A percentile compares a stretch with the other conserved stretches of the same genome.
Evolutionary conservation across 92 coral and sea anemone genomes (phyloP).

Genomic region (Porites evermanni): DNA sequence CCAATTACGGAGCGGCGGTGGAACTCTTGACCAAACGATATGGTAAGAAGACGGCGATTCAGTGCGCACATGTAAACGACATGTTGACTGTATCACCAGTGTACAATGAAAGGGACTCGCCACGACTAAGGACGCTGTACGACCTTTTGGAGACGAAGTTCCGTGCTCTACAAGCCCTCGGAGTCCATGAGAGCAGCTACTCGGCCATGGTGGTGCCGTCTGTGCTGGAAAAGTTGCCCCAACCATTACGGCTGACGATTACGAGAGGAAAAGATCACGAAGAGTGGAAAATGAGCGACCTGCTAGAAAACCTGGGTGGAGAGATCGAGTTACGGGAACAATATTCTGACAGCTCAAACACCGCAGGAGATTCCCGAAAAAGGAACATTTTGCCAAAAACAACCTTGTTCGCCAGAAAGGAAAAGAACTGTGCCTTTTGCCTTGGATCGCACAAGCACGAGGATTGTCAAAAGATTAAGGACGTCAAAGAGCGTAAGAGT

Average conservation of each 20-base stretch:
- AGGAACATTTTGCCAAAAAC: background rate
- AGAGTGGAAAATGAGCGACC: slow-evolving; percentile 26
- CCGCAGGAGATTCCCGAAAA: background rate
- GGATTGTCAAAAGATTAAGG: slow-evolving; percentile 22
- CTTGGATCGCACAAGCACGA: slow-evolving; percentile 34
- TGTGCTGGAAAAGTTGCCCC: slow-evolving; percentile 43
- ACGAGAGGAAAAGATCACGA: slow-evolving; percentile 53
- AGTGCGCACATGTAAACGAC: slow-evolving; percentile 49
- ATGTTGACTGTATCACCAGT: slow-evolving; percentile 42
- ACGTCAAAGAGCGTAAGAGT: slow-evolving; percentile 27
- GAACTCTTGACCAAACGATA: slow-evolving; percentile 32
- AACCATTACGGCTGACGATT: slow-evolving; percentile 46
- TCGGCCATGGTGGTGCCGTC: slow-evolving; percentile 48
- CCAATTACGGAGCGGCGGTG: slow-evolving; percentile 41
- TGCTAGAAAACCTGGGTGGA: slow-evolving; percentile 21
- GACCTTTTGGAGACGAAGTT: slow-evolving; percentile 38
- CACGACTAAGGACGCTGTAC: slow-evolving; percentile 19
- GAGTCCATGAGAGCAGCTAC: slow-evolving; percentile 42
- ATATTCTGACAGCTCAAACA: background rate
- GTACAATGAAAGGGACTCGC: slow-evolving; percentile 38
- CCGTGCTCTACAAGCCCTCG: slow-evolving; percentile 55
- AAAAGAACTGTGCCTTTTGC: slow-evolving; percentile 64
- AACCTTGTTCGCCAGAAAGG: slow-evolving; percentile 10
- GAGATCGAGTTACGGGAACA: slow-evolving; percentile 41
- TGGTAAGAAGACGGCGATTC: slow-evolving; percentile 43